A percentile compares a stretch with the other conserved stretches of the same genome.
phyloP scores from a whole-genome alignment of 92 coral and sea anemone genomes.

The Zoanthus gigantus region DNA sequence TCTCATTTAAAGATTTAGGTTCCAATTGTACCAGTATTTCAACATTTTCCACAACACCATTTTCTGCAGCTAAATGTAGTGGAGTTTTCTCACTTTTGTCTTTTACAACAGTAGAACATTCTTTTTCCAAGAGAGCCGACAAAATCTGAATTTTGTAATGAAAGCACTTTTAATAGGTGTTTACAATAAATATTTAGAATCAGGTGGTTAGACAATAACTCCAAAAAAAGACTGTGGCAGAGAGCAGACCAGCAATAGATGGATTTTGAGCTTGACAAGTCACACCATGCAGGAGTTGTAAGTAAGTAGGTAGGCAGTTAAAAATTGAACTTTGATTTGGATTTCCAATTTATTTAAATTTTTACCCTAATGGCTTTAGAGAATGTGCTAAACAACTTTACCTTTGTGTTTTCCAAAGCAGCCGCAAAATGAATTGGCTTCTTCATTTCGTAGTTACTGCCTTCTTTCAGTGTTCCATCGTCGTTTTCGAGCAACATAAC shows the following conservation, averaged over 20 bases:
- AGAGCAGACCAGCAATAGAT: no score
- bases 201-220: no score
- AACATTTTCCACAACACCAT: slow-evolving; percentile 65
- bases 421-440: slow-evolving; percentile 82
- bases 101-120: slow-evolving; percentile 20
- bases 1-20: slow-evolving; percentile 42
- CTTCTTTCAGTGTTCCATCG: slow-evolving; percentile 59
- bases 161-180: no score
- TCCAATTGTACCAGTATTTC: slow-evolving; percentile 55
- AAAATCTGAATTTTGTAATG: slow-evolving; percentile 55
- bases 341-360: not conserved
- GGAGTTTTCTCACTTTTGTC: slow-evolving; percentile 73
- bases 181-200: no score
- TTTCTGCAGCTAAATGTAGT: slow-evolving; percentile 75
- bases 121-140: slow-evolving; percentile 44
- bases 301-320: no score
- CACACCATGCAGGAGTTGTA: no score
- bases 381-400: not conserved
- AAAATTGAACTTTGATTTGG: not conserved
- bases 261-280: no score
- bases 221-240: no score
- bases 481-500: slow-evolving; percentile 66
- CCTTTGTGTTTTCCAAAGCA: slow-evolving; percentile 64
- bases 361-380: not conserved
- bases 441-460: slow-evolving; percentile 55